Conservation (phyloP, 2,113 vertebrate species). For the Tenrec ecaudatus region DNA sequence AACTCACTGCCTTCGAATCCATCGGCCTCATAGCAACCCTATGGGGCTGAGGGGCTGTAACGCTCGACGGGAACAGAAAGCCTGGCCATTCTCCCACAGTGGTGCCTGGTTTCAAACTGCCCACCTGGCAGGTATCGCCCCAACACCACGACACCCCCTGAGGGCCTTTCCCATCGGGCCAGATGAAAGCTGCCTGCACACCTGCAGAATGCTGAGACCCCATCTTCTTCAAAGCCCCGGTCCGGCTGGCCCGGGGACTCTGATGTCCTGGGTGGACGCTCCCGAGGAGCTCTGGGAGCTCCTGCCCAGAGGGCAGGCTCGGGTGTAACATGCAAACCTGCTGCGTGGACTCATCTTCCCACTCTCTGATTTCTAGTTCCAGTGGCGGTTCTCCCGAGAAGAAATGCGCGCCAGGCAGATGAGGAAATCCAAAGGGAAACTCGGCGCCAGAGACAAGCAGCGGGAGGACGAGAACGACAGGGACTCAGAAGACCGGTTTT, state of each 20-base stretch:
- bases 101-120: too few species aligned
- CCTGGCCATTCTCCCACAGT: too few species aligned
- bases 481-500: slow-evolving; percentile 82
- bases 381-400: slow-evolving; percentile 89
- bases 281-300: neutral
- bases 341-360: neutral
- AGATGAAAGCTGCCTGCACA: neutral
- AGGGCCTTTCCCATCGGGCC: neutral
- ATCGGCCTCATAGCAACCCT: too few species aligned
- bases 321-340: fast-evolving
- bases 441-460: slow-evolving; percentile 74
- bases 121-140: too few species aligned
- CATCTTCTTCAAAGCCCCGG: too few species aligned
- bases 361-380: slow-evolving; percentile 83
- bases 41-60: too few species aligned
- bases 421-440: slow-evolving; percentile 86
- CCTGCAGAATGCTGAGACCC: neutral
- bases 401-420: slow-evolving; percentile 82
- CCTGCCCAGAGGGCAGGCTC: fast-evolving
- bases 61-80: too few species aligned
- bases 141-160: too few species aligned
- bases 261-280: neutral
- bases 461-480: slow-evolving; percentile 82
- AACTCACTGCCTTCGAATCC: too few species aligned
- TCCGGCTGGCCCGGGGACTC: neutral